These are phyloP conservation scores for Ciconia stormi DNA, from an alignment of 2,113 vertebrate species.

Conservation along the genomic window DNA sequence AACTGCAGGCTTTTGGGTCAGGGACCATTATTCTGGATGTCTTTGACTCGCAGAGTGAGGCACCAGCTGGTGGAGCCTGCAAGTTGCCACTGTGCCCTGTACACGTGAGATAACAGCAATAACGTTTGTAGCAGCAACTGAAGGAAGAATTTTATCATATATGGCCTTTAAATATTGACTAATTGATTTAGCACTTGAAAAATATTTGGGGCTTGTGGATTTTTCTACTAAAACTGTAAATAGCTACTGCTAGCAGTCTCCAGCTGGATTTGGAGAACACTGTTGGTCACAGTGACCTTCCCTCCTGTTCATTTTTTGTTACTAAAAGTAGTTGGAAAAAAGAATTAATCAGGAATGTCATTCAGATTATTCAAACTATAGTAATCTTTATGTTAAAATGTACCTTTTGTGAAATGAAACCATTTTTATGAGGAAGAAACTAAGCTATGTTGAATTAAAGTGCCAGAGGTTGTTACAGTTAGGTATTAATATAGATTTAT, in stretches of 20 bases:
- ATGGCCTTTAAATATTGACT: conserved; percentile 21
- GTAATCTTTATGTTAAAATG: background rate
- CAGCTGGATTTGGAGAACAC: background rate
- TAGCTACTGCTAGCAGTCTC: background rate
- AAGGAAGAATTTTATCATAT: background rate
- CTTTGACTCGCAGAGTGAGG: background rate
- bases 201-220: conserved; percentile 13
- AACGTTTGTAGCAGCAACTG: background rate
- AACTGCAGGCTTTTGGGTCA: background rate
- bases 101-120: background rate
- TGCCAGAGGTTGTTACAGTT: background rate
- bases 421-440: background rate
- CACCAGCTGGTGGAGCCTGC: background rate
- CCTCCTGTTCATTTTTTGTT: conserved; percentile 22
- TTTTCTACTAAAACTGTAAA: conserved; percentile 4
- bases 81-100: background rate
- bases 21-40: background rate
- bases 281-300: conserved; percentile 17
- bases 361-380: background rate
- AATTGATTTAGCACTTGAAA: conserved; percentile 27
- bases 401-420: background rate
- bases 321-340: background rate
- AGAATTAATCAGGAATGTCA: background rate
- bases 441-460: conserved; percentile 1
- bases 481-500: background rate